Evolutionary conservation across 2,113 vertebrate genomes (phyloP).

Genomic region (Strix uralensis): DNA sequence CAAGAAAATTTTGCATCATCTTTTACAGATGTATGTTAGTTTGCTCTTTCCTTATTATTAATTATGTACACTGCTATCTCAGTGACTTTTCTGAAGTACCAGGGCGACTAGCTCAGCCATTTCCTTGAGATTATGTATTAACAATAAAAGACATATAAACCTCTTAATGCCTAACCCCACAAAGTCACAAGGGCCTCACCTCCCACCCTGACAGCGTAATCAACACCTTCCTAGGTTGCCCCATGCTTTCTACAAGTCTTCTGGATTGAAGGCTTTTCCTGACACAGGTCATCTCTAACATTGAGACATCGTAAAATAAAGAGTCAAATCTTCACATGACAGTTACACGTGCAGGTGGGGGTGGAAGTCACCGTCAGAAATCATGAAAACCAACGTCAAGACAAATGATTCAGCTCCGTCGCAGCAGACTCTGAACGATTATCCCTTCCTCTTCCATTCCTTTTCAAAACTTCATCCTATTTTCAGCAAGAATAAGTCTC

Average conservation of each 20-base stretch:
- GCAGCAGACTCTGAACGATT: neutral
- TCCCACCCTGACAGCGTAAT: neutral
- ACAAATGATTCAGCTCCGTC: neutral
- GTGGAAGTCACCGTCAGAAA: constrained; percentile 22
- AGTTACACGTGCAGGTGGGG: neutral
- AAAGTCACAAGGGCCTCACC: neutral
- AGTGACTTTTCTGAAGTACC: neutral
- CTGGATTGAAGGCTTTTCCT: neutral
- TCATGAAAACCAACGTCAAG: neutral
- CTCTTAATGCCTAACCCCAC: neutral
- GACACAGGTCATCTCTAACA: neutral
- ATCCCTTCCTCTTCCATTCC: neutral
- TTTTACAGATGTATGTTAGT: neutral
- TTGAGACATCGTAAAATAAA: neutral
- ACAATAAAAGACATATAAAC: neutral
- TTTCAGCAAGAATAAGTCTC: neutral
- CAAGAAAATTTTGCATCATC: neutral
- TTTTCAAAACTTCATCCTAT: neutral
- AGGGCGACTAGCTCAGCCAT: neutral
- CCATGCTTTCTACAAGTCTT: neutral
- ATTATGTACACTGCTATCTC: neutral
- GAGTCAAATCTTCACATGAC: neutral
- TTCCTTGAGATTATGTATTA: neutral
- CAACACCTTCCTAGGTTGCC: too few species aligned
- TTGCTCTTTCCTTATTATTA: neutral